Evolutionary conservation across 2,888 invertebrate genomes (phyloP), one percentile per base, ranked within the genome.

Genomic region (Andrena fulva): DNA sequence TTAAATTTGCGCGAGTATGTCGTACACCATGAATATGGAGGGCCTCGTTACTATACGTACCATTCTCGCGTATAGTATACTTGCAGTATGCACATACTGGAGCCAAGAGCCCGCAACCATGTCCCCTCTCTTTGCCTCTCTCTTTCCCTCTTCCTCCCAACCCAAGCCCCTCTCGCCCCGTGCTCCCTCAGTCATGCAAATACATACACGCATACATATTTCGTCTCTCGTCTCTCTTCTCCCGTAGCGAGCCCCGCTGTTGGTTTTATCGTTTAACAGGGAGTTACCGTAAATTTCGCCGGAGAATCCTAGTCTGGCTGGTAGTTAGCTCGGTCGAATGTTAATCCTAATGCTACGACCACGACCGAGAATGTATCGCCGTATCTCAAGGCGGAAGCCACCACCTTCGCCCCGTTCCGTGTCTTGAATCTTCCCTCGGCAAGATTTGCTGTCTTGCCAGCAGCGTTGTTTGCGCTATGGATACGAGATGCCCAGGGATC

Each of bases 21-120:
- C 87, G 90, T 89, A 88, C 87, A 90, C 90, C 90, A 93, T 93
- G 93, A 93, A 93, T 93, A 93, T 93, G 93, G 91, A 93, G 90
- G 87, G 89, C 90, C 91, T 92, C 91, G 92, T 93, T 93, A 92
- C 91, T 90, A 91, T 91, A 92, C 85, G 87, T 86, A 87, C 89
- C 85, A 89, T 88, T 90, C 88, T 89, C 80, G 82, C 85, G 82
- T 86, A 87, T 84, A 87, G 73, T 86, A 86, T 85, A 86, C 84
- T 73, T 66, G 69, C 84, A 82, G 76, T 86, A 80, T 77, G 81
- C 80, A 83, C 84, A 88, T 83, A 85, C 82, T 74, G 80, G 78
- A 82, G 73, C 77, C 70, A 78, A 82, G 79, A 83, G 81, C 72
- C 70, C 62, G 67, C 63, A 79, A 68, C 74, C 83, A 71, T 78